These are phyloP conservation scores for Phaedon cochleariae DNA, from an alignment of 2,888 invertebrate genomes.

Conservation along the genomic window DNA sequence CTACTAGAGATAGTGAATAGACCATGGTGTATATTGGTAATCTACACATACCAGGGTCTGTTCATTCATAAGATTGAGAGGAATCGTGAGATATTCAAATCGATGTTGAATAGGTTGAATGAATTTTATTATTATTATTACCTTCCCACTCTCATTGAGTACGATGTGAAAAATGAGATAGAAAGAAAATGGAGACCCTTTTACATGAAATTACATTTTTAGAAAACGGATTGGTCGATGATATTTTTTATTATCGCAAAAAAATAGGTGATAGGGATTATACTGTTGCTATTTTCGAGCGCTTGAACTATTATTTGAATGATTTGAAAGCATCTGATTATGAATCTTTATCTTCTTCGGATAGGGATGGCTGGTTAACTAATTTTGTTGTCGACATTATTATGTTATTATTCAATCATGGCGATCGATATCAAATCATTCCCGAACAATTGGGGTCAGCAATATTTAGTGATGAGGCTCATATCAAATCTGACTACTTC, in stretches of 20 bases:
- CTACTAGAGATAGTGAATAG: neutral
- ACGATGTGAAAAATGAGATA: no score
- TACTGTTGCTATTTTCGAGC: neutral
- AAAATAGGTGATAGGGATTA: no score
- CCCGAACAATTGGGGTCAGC: no score
- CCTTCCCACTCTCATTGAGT: no score
- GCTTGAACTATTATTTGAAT: conserved; percentile 3
- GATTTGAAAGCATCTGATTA: conserved; percentile 10
- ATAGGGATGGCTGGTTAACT: conserved; percentile 8
- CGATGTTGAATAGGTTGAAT: neutral
- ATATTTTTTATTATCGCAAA: no score
- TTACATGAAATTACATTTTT: no score
- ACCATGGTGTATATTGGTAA: neutral
- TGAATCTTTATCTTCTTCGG: neutral
- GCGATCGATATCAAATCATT: neutral
- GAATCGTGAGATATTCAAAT: no score
- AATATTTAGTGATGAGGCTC: no score
- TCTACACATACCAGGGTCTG: neutral
- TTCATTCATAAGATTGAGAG: neutral
- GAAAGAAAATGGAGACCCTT: no score
- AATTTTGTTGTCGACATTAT: conserved; percentile 12
- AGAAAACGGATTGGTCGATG: no score
- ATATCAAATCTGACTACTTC: no score
- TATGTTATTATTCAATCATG: neutral
- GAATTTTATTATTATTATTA: neutral